phyloP scores from a whole-genome alignment of 2,888 invertebrate species.

The Colostygia pectinataria region DNA sequence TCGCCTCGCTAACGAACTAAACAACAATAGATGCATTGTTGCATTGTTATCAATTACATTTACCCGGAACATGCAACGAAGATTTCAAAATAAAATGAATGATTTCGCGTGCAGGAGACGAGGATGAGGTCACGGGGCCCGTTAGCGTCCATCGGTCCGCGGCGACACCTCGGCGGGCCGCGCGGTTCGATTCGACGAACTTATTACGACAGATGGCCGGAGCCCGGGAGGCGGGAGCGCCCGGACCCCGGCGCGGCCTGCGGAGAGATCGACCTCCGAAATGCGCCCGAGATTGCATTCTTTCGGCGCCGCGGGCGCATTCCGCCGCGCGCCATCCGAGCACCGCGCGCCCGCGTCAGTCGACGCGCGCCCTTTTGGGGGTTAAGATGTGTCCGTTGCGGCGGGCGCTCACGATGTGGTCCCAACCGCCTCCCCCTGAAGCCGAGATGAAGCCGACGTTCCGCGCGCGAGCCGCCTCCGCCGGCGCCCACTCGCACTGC shows the following conservation, averaged over 20 bases:
- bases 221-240: constrained; percentile 75
- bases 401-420: constrained; percentile 81
- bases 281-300: constrained; percentile 84
- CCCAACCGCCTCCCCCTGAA: constrained; percentile 76
- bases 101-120: constrained; percentile 65
- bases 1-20: constrained; percentile 33
- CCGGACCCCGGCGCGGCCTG: constrained; percentile 66
- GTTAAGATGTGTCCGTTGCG: constrained; percentile 82
- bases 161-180: constrained; percentile 67
- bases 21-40: constrained; percentile 35
- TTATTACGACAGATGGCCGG: constrained; percentile 81
- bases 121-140: constrained; percentile 66
- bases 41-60: constrained; percentile 30
- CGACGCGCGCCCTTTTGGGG: constrained; percentile 82
- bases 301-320: constrained; percentile 83
- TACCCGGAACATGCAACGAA: constrained; percentile 29
- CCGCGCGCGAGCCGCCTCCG: constrained; percentile 63
- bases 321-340: constrained; percentile 79
- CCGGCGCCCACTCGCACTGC: constrained; percentile 59
- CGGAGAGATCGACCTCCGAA: constrained; percentile 83
- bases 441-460: constrained; percentile 55
- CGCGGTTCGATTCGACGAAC: constrained; percentile 81
- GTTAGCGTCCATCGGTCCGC: constrained; percentile 60
- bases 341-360: constrained; percentile 78
- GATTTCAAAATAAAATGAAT: constrained; percentile 46